Percentiles rank a stretch among this genome's conserved stretches.
phyloP scores from a whole-genome alignment of 2,888 invertebrate species.

The Perithous albicinctus region DNA sequence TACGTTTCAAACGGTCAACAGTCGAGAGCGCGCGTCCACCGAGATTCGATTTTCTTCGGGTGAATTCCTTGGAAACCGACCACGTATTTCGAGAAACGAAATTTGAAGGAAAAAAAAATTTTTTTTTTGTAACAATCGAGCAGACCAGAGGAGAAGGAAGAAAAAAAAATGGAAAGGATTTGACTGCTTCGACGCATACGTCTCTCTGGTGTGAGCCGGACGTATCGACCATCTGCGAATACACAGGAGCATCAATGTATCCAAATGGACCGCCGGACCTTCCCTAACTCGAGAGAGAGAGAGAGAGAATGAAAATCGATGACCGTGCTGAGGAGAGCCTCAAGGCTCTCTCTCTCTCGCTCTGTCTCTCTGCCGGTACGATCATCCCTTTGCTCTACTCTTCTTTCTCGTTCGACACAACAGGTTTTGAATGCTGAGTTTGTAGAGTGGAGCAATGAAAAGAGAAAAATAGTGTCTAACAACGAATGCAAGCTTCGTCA shows the following conservation, averaged over 20 bases:
- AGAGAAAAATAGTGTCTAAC: no score
- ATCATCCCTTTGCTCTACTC: background rate
- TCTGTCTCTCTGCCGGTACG: background rate
- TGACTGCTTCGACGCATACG: background rate
- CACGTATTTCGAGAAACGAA: background rate
- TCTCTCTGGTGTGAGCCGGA: background rate
- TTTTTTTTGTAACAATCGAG: no score
- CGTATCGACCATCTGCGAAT: background rate
- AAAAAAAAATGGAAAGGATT: background rate
- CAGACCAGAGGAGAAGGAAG: background rate
- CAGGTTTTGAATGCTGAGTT: background rate
- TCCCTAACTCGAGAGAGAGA: slow-evolving; percentile 7
- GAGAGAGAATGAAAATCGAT: slow-evolving; percentile 19
- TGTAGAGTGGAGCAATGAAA: background rate
- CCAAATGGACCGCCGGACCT: slow-evolving; percentile 8
- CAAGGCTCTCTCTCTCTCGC: no score
- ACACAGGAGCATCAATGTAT: background rate
- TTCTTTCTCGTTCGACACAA: background rate
- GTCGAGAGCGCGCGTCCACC: no score
- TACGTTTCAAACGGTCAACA: background rate
- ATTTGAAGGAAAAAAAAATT: background rate
- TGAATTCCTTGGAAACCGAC: background rate
- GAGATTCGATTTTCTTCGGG: background rate
- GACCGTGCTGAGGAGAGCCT: background rate
- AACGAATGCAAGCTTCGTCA: no score